Base-by-base conservation (phyloP, 2,888 invertebrate genomes). In the Platynereis dumerilii region DNA sequence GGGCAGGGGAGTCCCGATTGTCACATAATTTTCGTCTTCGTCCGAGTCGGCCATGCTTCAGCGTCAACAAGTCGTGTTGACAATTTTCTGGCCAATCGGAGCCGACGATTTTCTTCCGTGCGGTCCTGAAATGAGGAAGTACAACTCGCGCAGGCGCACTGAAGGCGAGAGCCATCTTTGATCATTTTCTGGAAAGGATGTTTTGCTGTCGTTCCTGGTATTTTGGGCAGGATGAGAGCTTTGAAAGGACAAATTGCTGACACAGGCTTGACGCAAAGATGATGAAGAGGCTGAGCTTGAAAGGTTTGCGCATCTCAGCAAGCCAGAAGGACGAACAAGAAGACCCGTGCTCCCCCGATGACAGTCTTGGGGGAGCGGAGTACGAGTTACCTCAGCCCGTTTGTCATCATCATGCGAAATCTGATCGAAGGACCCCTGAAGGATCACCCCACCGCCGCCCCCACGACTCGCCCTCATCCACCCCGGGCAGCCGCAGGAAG, bases 1-100 rank as follows among this genome's bases (percentile, higher is more conserved):
- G 29, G 93, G 91, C 52, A 96, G 85, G 0, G 92, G 89, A 53
- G 90, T 93, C 27, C 96, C 95, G 81, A 90, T 92, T n/a, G 87
- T 86, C 80, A 85, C 89, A 84, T 90, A 89, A 67, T 73, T 72
- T 59, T 77, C 77, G 56, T 79, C 77, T 59, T 76, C 76, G 0
- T 61, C 61, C 7, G 74, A 75, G 20, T 52, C 68, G 15, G 54
- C 62, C 61, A 55, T 61, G 54, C 54, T 61, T 39, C 7, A 7
- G 34, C 34, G 34, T 34, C 34, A 7, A 12, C 34, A 34, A 34
- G 34, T 34, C 34, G 34, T 34, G 34, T 34, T 34, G 12, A 7
- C 12, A 12, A 34, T 7, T 7, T 34, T 34, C 12, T 12, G 7
- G 12, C 34, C 34, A 34, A 34, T 34, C 7, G 12, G 34, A 34